A percentile compares a stretch with the other conserved stretches of the same genome.
Conservation (phyloP, 1,140 invertebrate species). For the Drosophila nigrodunni region DNA sequence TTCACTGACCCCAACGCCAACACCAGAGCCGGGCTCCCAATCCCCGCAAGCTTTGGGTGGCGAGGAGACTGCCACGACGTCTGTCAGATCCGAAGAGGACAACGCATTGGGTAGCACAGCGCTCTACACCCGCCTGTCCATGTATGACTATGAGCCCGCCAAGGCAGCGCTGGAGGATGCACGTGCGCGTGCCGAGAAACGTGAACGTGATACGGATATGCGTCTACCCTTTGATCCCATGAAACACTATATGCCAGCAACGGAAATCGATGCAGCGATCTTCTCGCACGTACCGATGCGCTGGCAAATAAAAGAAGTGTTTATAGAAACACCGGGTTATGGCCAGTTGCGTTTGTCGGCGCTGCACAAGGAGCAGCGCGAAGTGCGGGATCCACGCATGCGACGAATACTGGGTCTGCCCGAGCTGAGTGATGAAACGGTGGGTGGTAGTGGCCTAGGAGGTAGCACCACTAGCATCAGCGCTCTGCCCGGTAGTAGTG, state of each 20-base stretch:
- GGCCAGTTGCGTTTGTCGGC: slow-evolving; percentile 87
- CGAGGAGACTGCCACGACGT: neutral
- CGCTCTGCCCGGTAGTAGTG: neutral
- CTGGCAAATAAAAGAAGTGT: slow-evolving; percentile 88
- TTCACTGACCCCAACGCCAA: slow-evolving; percentile 66
- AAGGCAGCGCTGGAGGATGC: slow-evolving; percentile 49
- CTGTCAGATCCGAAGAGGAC: neutral
- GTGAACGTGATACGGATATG: slow-evolving; percentile 88
- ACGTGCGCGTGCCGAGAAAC: slow-evolving; percentile 17
- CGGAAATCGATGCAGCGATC: slow-evolving; percentile 93
- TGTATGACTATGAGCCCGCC: slow-evolving; percentile 67
- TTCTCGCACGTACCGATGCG: slow-evolving; percentile 90
- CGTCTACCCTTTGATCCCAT: slow-evolving; percentile 92
- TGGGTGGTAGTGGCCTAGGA: neutral
- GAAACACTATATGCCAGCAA: slow-evolving; percentile 91
- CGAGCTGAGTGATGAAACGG: slow-evolving; percentile 44
- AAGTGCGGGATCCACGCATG: slow-evolving; percentile 89
- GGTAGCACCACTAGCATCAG: neutral
- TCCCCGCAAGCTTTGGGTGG: slow-evolving; percentile 43
- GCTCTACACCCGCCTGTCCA: slow-evolving; percentile 60
- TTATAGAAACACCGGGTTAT: slow-evolving; percentile 90
- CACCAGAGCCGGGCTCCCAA: slow-evolving; percentile 67
- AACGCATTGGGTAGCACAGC: slow-evolving; percentile 15
- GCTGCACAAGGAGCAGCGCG: slow-evolving; percentile 88
- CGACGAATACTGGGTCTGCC: slow-evolving; percentile 89